phyloP scores from a whole-genome alignment of 2,888 invertebrate genomes.

The Glomeris marginata region DNA sequence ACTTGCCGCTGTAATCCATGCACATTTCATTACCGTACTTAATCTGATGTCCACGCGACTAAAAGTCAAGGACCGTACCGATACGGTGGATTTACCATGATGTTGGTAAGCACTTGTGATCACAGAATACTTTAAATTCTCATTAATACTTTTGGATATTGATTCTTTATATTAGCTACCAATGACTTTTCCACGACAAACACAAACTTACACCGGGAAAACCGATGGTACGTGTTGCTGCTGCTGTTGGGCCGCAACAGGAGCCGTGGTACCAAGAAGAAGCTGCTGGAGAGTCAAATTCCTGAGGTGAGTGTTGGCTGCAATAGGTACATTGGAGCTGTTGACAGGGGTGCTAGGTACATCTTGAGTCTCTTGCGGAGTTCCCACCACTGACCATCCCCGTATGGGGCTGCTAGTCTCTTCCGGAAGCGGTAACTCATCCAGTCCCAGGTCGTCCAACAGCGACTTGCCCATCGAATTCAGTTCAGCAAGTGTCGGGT shows the following conservation, averaged over 20 bases:
- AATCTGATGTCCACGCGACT: no score
- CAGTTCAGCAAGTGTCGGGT: constrained; percentile 64
- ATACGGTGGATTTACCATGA: no score
- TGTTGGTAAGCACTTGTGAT: no score
- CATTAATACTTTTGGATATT: no score
- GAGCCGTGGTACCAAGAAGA: background rate
- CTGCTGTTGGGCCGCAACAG: background rate
- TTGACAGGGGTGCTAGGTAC: background rate
- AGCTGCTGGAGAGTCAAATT: background rate
- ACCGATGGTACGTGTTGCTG: background rate
- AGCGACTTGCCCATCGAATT: constrained; percentile 56
- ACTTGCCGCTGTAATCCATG: no score
- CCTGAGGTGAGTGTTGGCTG: background rate
- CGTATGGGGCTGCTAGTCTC: constrained; percentile 29
- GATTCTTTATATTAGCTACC: no score
- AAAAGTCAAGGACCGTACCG: no score
- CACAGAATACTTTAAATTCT: no score
- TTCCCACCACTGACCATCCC: constrained; percentile 2
- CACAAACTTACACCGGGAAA: background rate
- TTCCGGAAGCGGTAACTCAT: constrained; percentile 60
- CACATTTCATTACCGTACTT: no score
- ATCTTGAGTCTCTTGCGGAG: background rate
- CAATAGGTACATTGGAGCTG: background rate
- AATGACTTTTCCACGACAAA: no score
- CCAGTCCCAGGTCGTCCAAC: constrained; percentile 69